These are phyloP conservation scores for Dicranocentrus wangi DNA, from an alignment of 2,888 invertebrate genomes.

Conservation along the genomic window DNA sequence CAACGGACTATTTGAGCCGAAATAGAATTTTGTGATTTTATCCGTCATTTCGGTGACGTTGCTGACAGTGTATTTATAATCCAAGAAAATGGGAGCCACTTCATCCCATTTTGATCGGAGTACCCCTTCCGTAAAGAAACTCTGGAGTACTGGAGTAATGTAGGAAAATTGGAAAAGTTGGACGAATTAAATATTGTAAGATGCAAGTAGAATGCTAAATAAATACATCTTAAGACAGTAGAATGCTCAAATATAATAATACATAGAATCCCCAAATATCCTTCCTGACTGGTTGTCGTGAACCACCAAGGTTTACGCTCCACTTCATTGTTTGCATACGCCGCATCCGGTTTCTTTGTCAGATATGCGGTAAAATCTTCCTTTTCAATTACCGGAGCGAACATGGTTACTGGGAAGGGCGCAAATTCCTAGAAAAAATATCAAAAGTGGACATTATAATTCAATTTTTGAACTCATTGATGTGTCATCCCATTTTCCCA, in stretches of 20 bases:
- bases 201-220: no score
- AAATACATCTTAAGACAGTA: no score
- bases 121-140: conserved; percentile 42
- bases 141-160: conserved; percentile 51
- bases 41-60: conserved; percentile 42
- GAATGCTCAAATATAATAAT: no score
- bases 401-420: conserved; percentile 62
- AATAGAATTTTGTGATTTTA: conserved; percentile 64
- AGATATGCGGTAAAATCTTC: conserved; percentile 48
- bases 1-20: conserved; percentile 38
- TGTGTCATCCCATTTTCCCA: no score
- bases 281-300: conserved; percentile 56
- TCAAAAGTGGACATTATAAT: no score
- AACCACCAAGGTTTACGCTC: conserved; percentile 62
- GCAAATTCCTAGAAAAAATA: conserved; percentile 44
- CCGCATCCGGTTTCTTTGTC: conserved; percentile 56
- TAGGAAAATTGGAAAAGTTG: no score
- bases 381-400: conserved; percentile 63
- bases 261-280: conserved; percentile 61
- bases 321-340: conserved; percentile 41
- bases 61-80: conserved; percentile 63
- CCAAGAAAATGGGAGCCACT: conserved; percentile 63
- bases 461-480: no score
- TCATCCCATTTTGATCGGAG: conserved; percentile 56
- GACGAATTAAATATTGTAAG: no score